A percentile compares a stretch with the other conserved stretches of the same genome.
Conservation (phyloP, 2,797 vertebrate genomes). For the Spheniscus humboldti region DNA sequence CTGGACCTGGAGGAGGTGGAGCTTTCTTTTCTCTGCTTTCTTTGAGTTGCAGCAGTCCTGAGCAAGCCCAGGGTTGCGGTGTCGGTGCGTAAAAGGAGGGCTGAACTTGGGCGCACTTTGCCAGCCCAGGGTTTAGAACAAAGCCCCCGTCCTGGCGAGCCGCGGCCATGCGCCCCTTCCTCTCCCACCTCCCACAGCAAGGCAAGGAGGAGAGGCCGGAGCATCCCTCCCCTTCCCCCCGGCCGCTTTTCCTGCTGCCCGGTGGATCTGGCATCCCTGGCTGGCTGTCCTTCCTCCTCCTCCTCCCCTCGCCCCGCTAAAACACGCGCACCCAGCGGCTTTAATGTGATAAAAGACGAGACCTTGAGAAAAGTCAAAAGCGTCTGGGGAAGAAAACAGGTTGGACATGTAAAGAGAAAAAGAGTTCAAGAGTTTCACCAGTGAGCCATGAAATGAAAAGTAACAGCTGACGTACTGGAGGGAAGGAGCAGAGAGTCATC, state of each 20-base stretch:
- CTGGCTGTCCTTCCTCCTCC: not conserved
- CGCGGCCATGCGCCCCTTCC: not conserved
- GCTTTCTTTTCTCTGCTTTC: not conserved
- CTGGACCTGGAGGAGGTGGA: not conserved
- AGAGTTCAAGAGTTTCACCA: constrained; percentile 76
- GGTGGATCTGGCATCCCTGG: not conserved
- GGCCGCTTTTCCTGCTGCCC: not conserved
- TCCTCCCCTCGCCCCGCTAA: not conserved
- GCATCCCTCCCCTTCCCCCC: not conserved
- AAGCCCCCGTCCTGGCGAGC: not conserved
- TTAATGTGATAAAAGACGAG: not conserved
- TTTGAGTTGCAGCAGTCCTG: not conserved
- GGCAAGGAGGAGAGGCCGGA: not conserved
- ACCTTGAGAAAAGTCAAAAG: constrained; percentile 20
- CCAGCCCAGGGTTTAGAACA: not conserved
- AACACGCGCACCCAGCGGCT: not conserved
- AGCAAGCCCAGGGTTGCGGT: not conserved
- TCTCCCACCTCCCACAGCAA: not conserved
- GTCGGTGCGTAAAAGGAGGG: not conserved
- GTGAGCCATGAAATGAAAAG: constrained; percentile 83
- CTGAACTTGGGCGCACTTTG: not conserved
- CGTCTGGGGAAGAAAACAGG: not conserved
- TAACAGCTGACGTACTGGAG: constrained; percentile 74
- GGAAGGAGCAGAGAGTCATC: constrained; percentile 10
- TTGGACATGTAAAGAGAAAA: constrained; percentile 48